Evolutionary conservation across 2,113 vertebrate genomes (phyloP).

Genomic region (Ptyas mucosa): DNA sequence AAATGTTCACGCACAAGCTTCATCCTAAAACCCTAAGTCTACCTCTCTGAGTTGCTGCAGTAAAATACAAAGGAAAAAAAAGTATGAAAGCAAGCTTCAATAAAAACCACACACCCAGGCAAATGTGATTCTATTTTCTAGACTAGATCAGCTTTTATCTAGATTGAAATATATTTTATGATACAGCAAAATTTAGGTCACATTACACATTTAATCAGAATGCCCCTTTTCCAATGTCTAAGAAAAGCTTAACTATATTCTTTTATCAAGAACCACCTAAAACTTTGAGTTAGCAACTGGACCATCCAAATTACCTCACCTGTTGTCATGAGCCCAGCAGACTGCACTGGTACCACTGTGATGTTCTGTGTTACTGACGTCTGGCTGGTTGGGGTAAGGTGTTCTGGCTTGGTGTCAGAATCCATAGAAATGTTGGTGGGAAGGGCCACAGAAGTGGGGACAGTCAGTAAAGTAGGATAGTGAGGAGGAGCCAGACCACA

Average conservation of each 20-base stretch:
- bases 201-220: neutral
- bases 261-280: fast-evolving
- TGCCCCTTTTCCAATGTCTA: neutral
- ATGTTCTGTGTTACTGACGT: constrained; percentile 91
- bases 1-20: neutral
- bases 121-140: neutral
- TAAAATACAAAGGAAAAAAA: neutral
- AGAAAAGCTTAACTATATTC: neutral
- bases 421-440: constrained; percentile 82
- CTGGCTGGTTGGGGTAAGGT: constrained; percentile 85
- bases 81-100: neutral
- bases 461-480: constrained; percentile 92
- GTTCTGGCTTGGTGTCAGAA: constrained; percentile 70
- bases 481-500: constrained; percentile 83
- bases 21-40: neutral
- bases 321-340: constrained; percentile 94
- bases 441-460: constrained; percentile 84
- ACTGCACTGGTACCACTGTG: constrained; percentile 91
- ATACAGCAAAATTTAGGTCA: neutral
- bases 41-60: neutral
- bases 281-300: fast-evolving
- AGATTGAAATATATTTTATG: neutral
- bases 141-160: neutral
- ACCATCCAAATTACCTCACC: constrained; percentile 67
- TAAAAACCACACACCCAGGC: neutral